Conservation (phyloP, 2,888 invertebrate genomes). For the Apotomis capreana region DNA sequence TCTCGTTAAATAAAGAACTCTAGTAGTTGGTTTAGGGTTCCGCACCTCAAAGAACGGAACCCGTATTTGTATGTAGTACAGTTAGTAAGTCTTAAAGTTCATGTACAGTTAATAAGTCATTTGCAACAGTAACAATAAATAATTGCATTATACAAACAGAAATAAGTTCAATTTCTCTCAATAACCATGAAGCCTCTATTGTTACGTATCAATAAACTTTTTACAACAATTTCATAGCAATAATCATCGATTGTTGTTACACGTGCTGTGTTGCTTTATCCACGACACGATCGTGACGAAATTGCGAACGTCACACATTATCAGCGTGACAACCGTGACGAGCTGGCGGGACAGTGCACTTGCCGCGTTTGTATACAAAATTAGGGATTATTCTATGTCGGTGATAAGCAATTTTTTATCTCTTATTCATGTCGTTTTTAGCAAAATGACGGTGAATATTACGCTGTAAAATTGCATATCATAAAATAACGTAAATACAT, state of each 20-base stretch:
- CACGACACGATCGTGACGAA: slow-evolving; percentile 55
- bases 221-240: slow-evolving; percentile 37
- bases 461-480: slow-evolving; percentile 8
- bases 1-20: no score
- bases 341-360: slow-evolving; percentile 64
- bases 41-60: no score
- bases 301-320: slow-evolving; percentile 59
- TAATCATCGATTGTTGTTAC: slow-evolving; percentile 55
- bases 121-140: not conserved
- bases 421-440: slow-evolving; percentile 51
- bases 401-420: slow-evolving; percentile 62
- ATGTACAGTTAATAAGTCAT: not conserved
- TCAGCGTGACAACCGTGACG: slow-evolving; percentile 49
- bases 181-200: slow-evolving; percentile 10
- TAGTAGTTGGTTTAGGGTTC: no score
- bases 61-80: no score
- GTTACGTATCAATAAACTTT: slow-evolving; percentile 28
- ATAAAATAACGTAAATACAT: not conserved
- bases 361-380: slow-evolving; percentile 70
- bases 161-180: not conserved
- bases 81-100: no score
- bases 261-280: slow-evolving; percentile 53
- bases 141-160: not conserved
- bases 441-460: not conserved
- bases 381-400: slow-evolving; percentile 69